A percentile compares a stretch with the other conserved stretches of the same genome.
Conservation (phyloP, 2,113 vertebrate species). For the Toxotes chatareus region DNA sequence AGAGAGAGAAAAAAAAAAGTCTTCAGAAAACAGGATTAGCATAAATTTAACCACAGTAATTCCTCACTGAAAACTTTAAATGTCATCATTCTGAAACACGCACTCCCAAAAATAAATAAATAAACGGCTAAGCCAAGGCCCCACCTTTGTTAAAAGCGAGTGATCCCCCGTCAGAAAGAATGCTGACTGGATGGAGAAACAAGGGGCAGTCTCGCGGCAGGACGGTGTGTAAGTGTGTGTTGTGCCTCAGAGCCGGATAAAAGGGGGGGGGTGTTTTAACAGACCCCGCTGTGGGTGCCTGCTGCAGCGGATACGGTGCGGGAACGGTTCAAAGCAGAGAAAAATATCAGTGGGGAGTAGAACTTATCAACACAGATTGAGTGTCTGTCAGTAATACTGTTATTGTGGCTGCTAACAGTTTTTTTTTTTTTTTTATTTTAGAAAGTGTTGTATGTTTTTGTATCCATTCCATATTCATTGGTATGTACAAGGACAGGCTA, state of each 20-base stretch:
- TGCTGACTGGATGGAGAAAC: slow-evolving; percentile 40
- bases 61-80: slow-evolving; percentile 51
- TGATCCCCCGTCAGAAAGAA: slow-evolving; percentile 38
- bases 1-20: slow-evolving; percentile 10
- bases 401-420: neutral
- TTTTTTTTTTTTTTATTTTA: slow-evolving; percentile 9
- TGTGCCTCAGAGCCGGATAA: slow-evolving; percentile 43
- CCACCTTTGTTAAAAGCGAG: slow-evolving; percentile 18
- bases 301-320: slow-evolving; percentile 48
- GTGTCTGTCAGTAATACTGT: slow-evolving; percentile 1
- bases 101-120: slow-evolving; percentile 28
- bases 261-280: slow-evolving; percentile 30
- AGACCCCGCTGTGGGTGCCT: slow-evolving; percentile 59
- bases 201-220: slow-evolving; percentile 40
- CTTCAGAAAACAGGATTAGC: slow-evolving; percentile 45
- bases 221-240: slow-evolving; percentile 35
- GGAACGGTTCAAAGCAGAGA: slow-evolving; percentile 63
- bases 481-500: too few species aligned
- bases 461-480: neutral
- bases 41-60: slow-evolving; percentile 36
- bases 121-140: slow-evolving; percentile 57
- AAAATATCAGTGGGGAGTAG: slow-evolving; percentile 26
- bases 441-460: too few species aligned
- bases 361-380: slow-evolving; percentile 50
- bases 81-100: slow-evolving; percentile 58